These are phyloP conservation scores for Nematostella vectensis DNA, from an alignment of 92 coral and sea anemone species.

Conservation along the genomic window DNA sequence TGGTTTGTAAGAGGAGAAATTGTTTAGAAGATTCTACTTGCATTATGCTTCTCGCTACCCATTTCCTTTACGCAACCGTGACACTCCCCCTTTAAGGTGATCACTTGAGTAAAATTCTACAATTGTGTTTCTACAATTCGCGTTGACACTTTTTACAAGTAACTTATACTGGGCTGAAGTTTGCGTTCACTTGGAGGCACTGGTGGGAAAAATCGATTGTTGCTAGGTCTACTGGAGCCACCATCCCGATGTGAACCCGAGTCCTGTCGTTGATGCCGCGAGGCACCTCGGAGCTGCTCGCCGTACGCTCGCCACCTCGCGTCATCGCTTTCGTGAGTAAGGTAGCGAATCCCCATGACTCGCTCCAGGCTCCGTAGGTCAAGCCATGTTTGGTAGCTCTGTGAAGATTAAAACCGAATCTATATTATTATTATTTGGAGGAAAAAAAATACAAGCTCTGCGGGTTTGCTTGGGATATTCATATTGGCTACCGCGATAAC, in stretches of 20 bases:
- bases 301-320: slow-evolving; percentile 80
- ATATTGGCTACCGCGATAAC: too few species aligned
- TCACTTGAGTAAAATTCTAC: too few species aligned
- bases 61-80: too few species aligned
- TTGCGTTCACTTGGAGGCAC: slow-evolving; percentile 59
- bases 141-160: slow-evolving; percentile 30
- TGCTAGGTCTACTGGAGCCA: slow-evolving; percentile 37
- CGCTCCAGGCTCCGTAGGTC: slow-evolving; percentile 92
- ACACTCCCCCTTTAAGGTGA: too few species aligned
- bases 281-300: slow-evolving; percentile 54
- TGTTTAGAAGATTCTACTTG: too few species aligned
- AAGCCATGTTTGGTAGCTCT: slow-evolving; percentile 96
- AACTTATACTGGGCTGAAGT: slow-evolving; percentile 80
- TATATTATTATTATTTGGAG: too few species aligned
- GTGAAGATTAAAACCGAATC: too few species aligned
- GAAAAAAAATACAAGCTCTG: too few species aligned
- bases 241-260: slow-evolving; percentile 33
- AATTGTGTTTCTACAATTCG: slow-evolving; percentile 2
- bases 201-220: slow-evolving; percentile 73
- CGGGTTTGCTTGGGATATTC: too few species aligned
- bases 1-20: too few species aligned
- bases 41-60: too few species aligned
- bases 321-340: slow-evolving; percentile 97
- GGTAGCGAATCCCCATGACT: slow-evolving; percentile 82
- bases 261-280: slow-evolving; percentile 48